Evolutionary conservation across 2,113 vertebrate genomes (phyloP), one percentile per base, ranked within the genome.

Genomic region (Atherinomorus stipes): DNA sequence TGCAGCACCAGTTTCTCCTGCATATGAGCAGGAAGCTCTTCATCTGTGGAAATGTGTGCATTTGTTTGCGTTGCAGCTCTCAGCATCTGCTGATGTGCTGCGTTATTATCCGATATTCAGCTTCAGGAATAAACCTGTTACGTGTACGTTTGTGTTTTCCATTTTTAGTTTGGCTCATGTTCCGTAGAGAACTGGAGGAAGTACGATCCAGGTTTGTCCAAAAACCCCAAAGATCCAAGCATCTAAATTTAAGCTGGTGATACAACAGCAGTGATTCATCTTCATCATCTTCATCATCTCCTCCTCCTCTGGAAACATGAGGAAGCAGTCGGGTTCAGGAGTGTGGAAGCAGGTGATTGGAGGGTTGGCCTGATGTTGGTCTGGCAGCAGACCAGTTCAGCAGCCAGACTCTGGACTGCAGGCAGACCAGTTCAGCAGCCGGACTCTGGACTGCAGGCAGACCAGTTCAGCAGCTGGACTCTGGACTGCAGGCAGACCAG

Each of bases 231-330:
- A 38, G 16, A 45, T 44, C 40, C 60, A 23, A 26, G 59, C 50
- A 2, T 65, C 38, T 62, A 58, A 56, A 65, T 56, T 65, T 34
- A 63, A 53, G 18, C 28, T 1, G 6, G 4, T 31, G 25, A 44
- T 49, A 28, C 26, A 50, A 5, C 12, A n/a, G 52, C 0, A 0
- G 25, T 64, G 76, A 76, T 2, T 80, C 72, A 72, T 8, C 12
- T 1, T 11, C 38, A 16, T 50, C 44, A 38, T 16, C 18, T 23
- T n/a, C n/a, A n/a, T n/a, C n/a, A n/a, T n/a, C n/a, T n/a, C n/a
- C n/a, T n/a, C n/a, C n/a, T n/a, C n/a, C 16, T 60, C 51, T 16
- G 11, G 31, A 66, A 19, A 23, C 26, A 15, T 64, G 18, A 68
- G 58, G 4, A 34, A 26, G 37, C 4, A 5, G 31, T 60, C 1